Evolutionary conservation across 2,797 vertebrate genomes (phyloP).

Genomic region (Eleutherodactylus coqui): DNA sequence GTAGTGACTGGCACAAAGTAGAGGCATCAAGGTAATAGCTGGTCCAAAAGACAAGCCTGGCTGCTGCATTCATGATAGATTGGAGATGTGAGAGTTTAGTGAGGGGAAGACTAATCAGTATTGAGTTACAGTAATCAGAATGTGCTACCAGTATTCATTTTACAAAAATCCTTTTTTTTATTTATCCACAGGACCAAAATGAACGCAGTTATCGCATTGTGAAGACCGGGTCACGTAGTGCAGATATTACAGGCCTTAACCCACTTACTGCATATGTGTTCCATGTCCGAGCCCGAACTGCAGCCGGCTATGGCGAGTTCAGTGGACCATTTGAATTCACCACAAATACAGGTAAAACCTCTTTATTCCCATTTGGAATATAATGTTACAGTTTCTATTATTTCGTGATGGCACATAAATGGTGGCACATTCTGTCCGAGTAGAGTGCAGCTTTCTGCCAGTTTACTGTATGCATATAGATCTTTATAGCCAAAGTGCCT

Average conservation of each 20-base stretch:
- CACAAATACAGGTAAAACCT: slow-evolving; percentile 89
- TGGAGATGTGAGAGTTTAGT: too few relatives aligned
- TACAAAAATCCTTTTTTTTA: not conserved
- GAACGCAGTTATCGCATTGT: slow-evolving; percentile 96
- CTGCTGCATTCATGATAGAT: too few relatives aligned
- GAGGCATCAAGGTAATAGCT: too few relatives aligned
- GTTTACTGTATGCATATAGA: not conserved
- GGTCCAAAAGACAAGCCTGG: too few relatives aligned
- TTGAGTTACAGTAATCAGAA: too few relatives aligned
- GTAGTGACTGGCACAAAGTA: too few relatives aligned
- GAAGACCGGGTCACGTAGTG: slow-evolving; percentile 88
- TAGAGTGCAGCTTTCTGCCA: not conserved
- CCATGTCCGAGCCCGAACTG: slow-evolving; percentile 93
- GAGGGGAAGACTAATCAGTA: too few relatives aligned
- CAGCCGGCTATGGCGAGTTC: slow-evolving; percentile 95
- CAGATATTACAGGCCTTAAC: slow-evolving; percentile 93
- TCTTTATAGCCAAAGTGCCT: not conserved
- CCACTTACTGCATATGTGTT: slow-evolving; percentile 95
- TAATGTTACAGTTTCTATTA: not conserved
- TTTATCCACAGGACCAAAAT: slow-evolving; percentile 87
- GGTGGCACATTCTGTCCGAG: not conserved
- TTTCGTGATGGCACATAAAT: not conserved
- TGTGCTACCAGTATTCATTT: not conserved
- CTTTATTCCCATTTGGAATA: not conserved
- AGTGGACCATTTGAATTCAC: slow-evolving; percentile 95